These are phyloP conservation scores for Masnerella sp. DNA, from an alignment of 2,888 invertebrate species.

Conservation along the genomic window DNA sequence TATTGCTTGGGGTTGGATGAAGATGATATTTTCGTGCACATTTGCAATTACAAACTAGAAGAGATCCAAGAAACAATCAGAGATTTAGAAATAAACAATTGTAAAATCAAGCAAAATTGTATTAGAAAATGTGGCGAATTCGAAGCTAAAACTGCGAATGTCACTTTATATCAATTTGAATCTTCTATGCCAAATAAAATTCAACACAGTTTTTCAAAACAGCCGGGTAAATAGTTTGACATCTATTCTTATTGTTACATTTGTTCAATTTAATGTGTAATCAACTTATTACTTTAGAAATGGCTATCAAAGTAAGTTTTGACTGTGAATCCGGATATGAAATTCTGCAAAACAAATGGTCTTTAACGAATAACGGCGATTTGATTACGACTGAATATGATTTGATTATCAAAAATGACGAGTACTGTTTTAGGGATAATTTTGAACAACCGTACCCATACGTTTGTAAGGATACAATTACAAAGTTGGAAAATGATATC, in stretches of 20 bases:
- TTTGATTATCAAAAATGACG: conserved; percentile 2
- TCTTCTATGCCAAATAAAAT: neutral
- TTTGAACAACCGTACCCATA: too few species aligned
- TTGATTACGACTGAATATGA: neutral
- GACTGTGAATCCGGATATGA: conserved; percentile 5
- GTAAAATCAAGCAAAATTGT: neutral
- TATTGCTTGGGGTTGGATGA: neutral
- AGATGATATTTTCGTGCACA: neutral
- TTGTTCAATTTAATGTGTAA: too few species aligned
- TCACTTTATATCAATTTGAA: neutral
- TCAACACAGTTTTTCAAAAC: neutral
- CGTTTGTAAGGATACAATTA: too few species aligned
- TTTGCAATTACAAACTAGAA: neutral
- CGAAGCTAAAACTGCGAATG: neutral
- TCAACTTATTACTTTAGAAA: conserved; percentile 2
- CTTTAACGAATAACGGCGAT: neutral
- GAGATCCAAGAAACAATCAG: neutral
- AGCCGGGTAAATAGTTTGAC: neutral
- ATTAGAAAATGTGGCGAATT: conserved; percentile 7
- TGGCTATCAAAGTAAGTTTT: neutral
- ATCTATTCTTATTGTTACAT: too few species aligned
- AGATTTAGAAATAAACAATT: neutral
- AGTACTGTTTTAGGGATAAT: conserved; percentile 27
- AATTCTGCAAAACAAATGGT: conserved; percentile 6
- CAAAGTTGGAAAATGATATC: too few species aligned